Percentiles rank a stretch among this genome's conserved stretches.
Evolutionary conservation across 2,888 invertebrate genomes (phyloP).

Genomic region (Pantelozetes paolii): DNA sequence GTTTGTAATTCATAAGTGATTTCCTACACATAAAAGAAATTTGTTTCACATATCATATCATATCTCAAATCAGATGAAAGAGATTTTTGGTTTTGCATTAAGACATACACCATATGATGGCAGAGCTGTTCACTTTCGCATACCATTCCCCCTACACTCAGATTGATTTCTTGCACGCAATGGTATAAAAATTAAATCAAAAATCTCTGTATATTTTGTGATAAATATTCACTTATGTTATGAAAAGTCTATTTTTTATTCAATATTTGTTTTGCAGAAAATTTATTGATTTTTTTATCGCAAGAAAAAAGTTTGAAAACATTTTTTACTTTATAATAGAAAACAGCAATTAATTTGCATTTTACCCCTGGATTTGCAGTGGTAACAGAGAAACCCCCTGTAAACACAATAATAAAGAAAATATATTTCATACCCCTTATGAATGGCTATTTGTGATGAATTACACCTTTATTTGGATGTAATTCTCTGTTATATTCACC

Average conservation of each 20-base stretch:
- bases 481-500: neutral
- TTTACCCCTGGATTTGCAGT: too few relatives aligned
- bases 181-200: too few relatives aligned
- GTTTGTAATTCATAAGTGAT: neutral
- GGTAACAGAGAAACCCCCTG: too few relatives aligned
- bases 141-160: neutral
- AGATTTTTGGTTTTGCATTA: neutral
- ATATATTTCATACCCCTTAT: neutral
- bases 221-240: neutral
- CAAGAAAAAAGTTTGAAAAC: too few relatives aligned
- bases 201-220: too few relatives aligned
- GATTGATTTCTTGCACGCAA: slow-evolving; percentile 5
- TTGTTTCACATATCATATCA: slow-evolving; percentile 27
- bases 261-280: too few relatives aligned
- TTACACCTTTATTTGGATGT: slow-evolving; percentile 11
- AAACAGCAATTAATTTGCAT: too few relatives aligned
- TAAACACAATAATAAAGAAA: too few relatives aligned
- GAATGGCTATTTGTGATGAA: neutral
- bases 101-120: slow-evolving; percentile 9
- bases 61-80: neutral
- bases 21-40: slow-evolving; percentile 30
- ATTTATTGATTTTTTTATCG: too few relatives aligned
- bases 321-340: neutral
- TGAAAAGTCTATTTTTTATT: too few relatives aligned
- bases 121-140: neutral